Evolutionary conservation across 1,140 invertebrate genomes (phyloP).

Genomic region (Radopholus similis): DNA sequence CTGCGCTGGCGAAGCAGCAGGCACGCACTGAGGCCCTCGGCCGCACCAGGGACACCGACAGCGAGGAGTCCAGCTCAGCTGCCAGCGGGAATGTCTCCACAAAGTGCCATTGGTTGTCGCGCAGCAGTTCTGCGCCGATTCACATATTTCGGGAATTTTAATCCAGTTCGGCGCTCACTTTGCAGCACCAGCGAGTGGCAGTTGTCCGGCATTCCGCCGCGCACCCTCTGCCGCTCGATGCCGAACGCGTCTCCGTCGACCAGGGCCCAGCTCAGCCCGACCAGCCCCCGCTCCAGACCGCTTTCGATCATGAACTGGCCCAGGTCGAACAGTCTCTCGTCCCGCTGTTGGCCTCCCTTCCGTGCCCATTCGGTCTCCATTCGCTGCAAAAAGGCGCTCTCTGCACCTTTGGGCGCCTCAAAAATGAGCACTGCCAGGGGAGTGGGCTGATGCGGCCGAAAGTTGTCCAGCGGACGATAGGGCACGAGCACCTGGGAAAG

Average conservation of each 20-base stretch:
- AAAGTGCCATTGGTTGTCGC: constrained; percentile 41
- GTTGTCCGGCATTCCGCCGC: constrained; percentile 50
- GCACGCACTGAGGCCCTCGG: constrained; percentile 14
- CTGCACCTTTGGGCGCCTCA: background rate
- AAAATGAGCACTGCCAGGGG: constrained; percentile 52
- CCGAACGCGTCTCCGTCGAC: constrained; percentile 51
- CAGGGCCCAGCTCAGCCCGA: constrained; percentile 52
- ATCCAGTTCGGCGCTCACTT: constrained; percentile 32
- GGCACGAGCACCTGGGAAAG: background rate
- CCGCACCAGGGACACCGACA: constrained; percentile 31
- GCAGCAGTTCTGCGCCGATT: constrained; percentile 31
- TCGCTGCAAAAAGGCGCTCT: background rate
- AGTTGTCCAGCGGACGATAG: constrained; percentile 47
- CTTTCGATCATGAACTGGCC: constrained; percentile 47
- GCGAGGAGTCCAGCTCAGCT: constrained; percentile 35
- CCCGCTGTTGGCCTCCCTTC: constrained; percentile 22
- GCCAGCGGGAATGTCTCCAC: constrained; percentile 31
- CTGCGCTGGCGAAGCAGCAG: constrained; percentile 39
- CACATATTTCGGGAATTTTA: constrained; percentile 15
- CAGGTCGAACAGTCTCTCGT: constrained; percentile 48
- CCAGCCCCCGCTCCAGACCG: constrained; percentile 45
- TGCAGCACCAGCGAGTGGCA: constrained; percentile 53
- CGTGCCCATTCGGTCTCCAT: constrained; percentile 2
- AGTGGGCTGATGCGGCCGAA: constrained; percentile 46
- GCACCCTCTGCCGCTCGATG: constrained; percentile 51